Conservation (phyloP, 2,797 vertebrate species). For the Ctenosaura bakeri region DNA sequence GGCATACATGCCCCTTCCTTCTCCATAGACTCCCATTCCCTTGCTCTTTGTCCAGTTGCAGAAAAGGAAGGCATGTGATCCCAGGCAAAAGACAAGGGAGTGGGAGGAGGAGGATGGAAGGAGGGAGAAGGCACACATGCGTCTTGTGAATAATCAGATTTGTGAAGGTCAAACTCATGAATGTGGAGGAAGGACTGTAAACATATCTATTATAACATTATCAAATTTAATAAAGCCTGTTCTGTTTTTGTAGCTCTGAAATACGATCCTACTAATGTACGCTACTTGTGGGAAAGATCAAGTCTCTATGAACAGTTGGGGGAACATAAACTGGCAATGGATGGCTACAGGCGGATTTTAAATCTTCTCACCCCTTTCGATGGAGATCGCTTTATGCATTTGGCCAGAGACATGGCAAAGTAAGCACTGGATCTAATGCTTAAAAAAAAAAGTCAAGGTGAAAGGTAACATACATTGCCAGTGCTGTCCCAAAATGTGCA, state of each 20-base stretch:
- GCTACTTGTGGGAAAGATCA: constrained; percentile 95
- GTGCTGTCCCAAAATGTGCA: not conserved
- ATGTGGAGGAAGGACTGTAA: too few species aligned
- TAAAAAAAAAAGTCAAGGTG: not conserved
- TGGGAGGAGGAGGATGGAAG: too few species aligned
- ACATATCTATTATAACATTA: not conserved
- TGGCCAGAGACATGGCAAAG: constrained; percentile 98
- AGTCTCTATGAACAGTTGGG: constrained; percentile 95
- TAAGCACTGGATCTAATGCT: constrained; percentile 66
- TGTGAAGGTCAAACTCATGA: too few species aligned
- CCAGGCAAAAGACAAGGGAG: too few species aligned
- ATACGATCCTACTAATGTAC: constrained; percentile 93
- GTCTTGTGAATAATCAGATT: too few species aligned
- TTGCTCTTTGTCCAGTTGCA: too few species aligned
- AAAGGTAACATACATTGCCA: not conserved
- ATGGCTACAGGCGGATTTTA: constrained; percentile 93
- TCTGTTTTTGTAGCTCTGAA: constrained; percentile 87
- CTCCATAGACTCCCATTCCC: too few species aligned
- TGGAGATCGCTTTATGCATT: constrained; percentile 95
- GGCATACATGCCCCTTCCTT: too few species aligned
- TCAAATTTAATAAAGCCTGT: not conserved
- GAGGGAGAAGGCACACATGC: too few species aligned
- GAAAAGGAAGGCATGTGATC: too few species aligned
- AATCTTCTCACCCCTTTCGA: constrained; percentile 92
- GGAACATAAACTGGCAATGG: constrained; percentile 96